Evolutionary conservation across 2,888 invertebrate species (phyloP), one percentile per base, ranked within the genome.

Genomic region (Diachrysia chrysitis): DNA sequence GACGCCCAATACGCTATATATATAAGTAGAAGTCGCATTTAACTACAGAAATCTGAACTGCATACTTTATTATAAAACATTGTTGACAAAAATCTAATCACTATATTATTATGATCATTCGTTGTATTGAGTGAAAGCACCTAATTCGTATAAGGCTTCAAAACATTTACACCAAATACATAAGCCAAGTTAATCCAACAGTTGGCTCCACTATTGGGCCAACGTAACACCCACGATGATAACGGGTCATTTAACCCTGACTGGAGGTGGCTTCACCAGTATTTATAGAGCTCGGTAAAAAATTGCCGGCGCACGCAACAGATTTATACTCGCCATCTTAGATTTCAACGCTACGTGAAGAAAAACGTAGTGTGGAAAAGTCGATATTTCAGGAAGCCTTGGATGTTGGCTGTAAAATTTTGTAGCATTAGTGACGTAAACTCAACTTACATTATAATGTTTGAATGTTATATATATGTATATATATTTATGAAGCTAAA

Each of bases 241-340:
- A 67, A 69, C 71, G 70, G 81, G 69, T 77, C 79, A 81, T 81
- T 82, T 70, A 82, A 71, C 77, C 58, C 66, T 63, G 59, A 67
- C 53, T 54, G 58, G 51, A 61, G 21, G 64, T 65, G 54, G 46
- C 60, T 61, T 63, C 58, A 54, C 53, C 62, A 56, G 63, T 68
- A 56, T 74, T 79, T 69, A 63, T 68, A 55, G 61, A 46, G 55
- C 69, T 66, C 12, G 42, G 74, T 69, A 62, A 77, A 79, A 79
- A 73, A 79, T 71, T 10, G 63, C 63, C 61, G 17, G 25, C 25
- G 51, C 59, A 66, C 76, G 69, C 64, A 72, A 60, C 65, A 75
- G 72, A 78, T 78, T 78, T 78, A 78, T 72, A 58, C 16, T 0
- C 60, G 59, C 72, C 75, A 72, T 78, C 76, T 72, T 72, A 66